Base-by-base conservation (phyloP, 2,113 vertebrate species). In the Ahaetulla prasina region DNA sequence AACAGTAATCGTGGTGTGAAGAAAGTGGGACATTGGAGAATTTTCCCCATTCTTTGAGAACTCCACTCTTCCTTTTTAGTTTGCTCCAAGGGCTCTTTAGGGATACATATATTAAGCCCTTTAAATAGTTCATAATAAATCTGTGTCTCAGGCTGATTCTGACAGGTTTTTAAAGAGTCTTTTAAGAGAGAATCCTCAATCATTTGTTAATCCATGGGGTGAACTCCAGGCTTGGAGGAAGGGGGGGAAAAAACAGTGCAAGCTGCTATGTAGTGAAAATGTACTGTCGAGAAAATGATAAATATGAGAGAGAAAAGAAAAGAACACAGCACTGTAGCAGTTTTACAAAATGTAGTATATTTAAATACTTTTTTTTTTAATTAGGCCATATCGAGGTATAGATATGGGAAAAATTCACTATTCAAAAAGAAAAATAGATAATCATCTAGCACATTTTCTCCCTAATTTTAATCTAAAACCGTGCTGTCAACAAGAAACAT, bases 101-200 rank as follows among this genome's bases (percentile, higher is more conserved):
- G 98, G 98, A 98, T 98, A 98, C 98, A 98, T 98, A 98, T 98
- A 98, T 98, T 98, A 98, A 98, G 97, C 97, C 97, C 97, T 98
- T 98, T 98, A 98, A 98, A 98, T 98, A 98, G 98, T 98, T 98
- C 97, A 98, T 98, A 98, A 98, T 98, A 98, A 98, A 98, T 98
- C 98, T 98, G 97, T 98, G 98, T 98, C 98, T 98, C 97, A 95
- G 97, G 98, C 98, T 98, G 97, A 98, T 98, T 98, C 97, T 98
- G 98, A 98, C 98, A 98, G 97, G 97, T 98, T 98, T 98, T 98
- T 96, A 98, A 98, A 98, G 97, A 98, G 97, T 97, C 98, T 98
- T 98, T 98, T 98, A 98, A 98, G 97, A 98, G 97, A 97, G 97
- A 97, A 97, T 98, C 97, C 98, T 98, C 98, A 98, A 97, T 98